Conservation (phyloP, 2,797 vertebrate species). For the Cephalopachus bancanus region DNA sequence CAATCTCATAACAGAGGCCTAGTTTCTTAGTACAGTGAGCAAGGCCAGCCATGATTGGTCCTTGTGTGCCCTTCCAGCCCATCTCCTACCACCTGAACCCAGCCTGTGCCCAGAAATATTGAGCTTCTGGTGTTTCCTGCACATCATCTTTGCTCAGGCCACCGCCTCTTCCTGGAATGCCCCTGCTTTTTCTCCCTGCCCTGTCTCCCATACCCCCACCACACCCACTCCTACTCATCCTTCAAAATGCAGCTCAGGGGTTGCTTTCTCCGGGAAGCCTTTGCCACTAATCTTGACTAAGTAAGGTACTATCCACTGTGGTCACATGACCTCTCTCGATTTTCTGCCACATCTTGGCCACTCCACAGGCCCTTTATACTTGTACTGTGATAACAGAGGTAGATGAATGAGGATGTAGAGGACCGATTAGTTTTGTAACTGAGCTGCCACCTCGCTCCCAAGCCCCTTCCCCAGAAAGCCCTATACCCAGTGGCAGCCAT, state of each 20-base stretch:
- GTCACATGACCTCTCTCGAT: not conserved
- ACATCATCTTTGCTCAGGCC: not conserved
- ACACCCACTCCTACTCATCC: not conserved
- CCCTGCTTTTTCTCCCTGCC: not conserved
- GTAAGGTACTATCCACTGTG: not conserved
- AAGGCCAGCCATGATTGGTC: accelerated
- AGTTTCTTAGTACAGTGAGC: not conserved
- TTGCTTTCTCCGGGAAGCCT: not conserved
- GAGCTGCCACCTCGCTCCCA: not conserved
- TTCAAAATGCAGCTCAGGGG: not conserved
- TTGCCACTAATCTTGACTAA: not conserved
- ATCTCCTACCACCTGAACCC: not conserved
- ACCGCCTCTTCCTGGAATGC: not conserved
- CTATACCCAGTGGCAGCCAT: not conserved
- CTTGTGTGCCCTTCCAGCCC: not conserved
- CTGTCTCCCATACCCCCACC: not conserved
- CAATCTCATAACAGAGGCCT: not conserved
- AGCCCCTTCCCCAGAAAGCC: not conserved
- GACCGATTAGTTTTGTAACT: not conserved
- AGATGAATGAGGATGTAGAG: not conserved
- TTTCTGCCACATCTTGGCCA: not conserved
- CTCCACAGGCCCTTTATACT: not conserved
- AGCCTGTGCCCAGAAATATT: not conserved
- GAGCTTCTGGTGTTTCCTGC: too few relatives aligned
- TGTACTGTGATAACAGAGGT: not conserved